Evolutionary conservation across 2,797 vertebrate genomes (phyloP), one percentile per base, ranked within the genome.

Genomic region (Coracias cyanogaster): DNA sequence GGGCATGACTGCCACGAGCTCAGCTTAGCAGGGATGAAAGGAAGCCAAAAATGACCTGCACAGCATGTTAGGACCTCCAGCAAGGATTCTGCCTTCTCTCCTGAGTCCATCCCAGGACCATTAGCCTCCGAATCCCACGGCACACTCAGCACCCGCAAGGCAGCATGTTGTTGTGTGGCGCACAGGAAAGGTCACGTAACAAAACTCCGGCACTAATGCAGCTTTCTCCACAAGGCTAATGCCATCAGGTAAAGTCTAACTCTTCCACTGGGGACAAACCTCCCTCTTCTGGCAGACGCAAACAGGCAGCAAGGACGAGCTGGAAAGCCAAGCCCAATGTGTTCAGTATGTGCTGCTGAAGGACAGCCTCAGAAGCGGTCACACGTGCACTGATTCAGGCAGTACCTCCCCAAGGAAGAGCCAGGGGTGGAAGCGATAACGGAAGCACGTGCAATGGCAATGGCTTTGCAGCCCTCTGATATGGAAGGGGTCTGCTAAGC

Each of bases 1-100:
- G 9, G 49, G 28, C 76, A 61, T 0, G 0, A 76, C 65, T 52
- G 58, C 22, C 52, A 41, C 0, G 1, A 65, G 35, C 35, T 66
- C 85, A 62, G 39, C 71, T 85, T 54, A 78, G 65, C 20, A 20
- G 55, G 45, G 39, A 54, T 41, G 49, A 81, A 90, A 84, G 12
- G 13, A 66, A 85, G 25, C 25, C 21, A 64, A 54, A 49, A 88
- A 74, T 24, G 62, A 87, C 14, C 46, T 52, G 16, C 65, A 55
- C 19, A n/a, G n/a, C 33, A 26, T 10, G 7, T 71, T 10, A 70
- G 37, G 61, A 61, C 21, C 21, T 19, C 26, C 24, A 62, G 39
- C 35, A 65, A 57, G 46, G 61, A 43, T 51, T 83, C 54, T 52
- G 88, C 60, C 43, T 60, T 81, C 72, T 67, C 28, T 89, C 25